These are phyloP conservation scores for Rhinolophus sinicus DNA, from an alignment of 2,113 vertebrate genomes.

Conservation along the genomic window DNA sequence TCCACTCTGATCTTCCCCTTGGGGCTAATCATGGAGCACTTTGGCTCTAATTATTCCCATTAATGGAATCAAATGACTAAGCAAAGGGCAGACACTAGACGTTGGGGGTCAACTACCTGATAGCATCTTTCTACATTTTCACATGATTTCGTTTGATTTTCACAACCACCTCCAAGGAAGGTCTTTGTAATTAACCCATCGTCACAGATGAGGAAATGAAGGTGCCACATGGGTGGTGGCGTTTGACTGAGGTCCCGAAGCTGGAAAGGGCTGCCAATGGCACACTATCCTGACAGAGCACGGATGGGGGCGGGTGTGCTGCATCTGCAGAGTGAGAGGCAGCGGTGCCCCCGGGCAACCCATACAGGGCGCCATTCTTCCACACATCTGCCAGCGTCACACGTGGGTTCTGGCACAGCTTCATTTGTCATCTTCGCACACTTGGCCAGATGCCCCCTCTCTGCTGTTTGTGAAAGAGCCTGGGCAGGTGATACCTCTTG, in stretches of 20 bases:
- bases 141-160: background rate
- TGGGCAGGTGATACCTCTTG: background rate
- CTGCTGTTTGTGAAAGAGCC: background rate
- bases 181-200: background rate
- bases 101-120: background rate
- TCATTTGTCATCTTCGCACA: background rate
- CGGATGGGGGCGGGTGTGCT: accelerated
- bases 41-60: background rate
- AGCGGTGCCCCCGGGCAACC: background rate
- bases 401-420: background rate
- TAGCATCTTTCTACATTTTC: too few relatives aligned
- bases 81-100: background rate
- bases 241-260: background rate
- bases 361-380: background rate
- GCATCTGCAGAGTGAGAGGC: background rate
- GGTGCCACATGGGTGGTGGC: accelerated
- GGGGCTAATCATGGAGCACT: accelerated
- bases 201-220: background rate
- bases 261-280: background rate
- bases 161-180: background rate
- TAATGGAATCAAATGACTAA: background rate
- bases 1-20: background rate
- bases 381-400: background rate
- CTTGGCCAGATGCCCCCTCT: background rate
- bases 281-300: accelerated